Conservation (phyloP, 2,888 invertebrate genomes). For the Drosophila kanekoi region DNA sequence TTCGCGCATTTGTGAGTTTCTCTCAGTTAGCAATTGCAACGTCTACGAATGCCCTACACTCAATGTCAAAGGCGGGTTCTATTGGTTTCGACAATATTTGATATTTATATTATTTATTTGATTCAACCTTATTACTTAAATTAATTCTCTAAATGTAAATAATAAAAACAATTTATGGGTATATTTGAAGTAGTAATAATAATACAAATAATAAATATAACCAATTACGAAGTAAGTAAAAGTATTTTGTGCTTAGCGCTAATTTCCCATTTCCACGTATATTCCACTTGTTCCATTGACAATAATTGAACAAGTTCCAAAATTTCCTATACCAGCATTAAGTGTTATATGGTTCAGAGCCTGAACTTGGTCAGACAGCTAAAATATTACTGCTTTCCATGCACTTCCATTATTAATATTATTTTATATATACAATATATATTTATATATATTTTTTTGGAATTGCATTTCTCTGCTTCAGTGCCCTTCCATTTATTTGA, state of each 20-base stretch:
- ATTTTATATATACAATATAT: background rate
- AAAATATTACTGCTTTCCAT: constrained; percentile 8
- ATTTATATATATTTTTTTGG: background rate
- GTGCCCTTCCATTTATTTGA: constrained; percentile 47
- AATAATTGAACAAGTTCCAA: background rate
- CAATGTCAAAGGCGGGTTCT: constrained; percentile 57
- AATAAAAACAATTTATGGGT: background rate
- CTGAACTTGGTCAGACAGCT: constrained; percentile 10
- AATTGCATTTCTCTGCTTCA: constrained; percentile 23
- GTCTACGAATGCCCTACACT: constrained; percentile 36
- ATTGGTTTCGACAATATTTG: constrained; percentile 1
- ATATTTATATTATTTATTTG: no score
- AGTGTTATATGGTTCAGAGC: constrained; percentile 2
- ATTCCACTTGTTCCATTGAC: background rate
- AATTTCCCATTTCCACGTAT: background rate
- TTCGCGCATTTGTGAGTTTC: constrained; percentile 52
- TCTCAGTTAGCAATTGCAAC: constrained; percentile 28
- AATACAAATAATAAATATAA: background rate
- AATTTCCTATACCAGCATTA: background rate
- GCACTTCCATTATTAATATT: constrained; percentile 6
- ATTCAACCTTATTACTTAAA: no score
- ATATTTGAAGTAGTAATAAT: background rate
- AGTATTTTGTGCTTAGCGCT: background rate
- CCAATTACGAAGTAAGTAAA: no score
- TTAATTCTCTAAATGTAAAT: background rate